Evolutionary conservation across 2,797 vertebrate species (phyloP).

Genomic region (Threskiornis aethiopicus): DNA sequence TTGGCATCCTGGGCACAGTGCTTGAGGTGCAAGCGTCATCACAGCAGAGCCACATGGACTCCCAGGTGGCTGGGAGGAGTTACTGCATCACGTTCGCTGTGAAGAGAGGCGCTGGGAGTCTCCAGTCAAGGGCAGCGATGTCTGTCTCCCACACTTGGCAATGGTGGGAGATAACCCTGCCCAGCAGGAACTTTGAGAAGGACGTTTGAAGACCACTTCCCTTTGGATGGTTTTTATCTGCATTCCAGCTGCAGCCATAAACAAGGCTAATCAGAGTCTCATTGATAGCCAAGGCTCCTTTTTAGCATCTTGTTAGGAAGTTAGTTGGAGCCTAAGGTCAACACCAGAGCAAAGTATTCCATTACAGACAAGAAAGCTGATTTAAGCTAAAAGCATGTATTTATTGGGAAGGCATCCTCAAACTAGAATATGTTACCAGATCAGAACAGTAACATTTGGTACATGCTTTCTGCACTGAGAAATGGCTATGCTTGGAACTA

Average conservation of each 20-base stretch:
- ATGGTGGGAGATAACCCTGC: neutral
- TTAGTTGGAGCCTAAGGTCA: neutral
- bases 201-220: neutral
- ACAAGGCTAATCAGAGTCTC: neutral
- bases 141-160: neutral
- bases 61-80: neutral
- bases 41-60: neutral
- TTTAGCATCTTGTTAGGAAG: neutral
- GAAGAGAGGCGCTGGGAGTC: neutral
- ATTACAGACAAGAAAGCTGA: neutral
- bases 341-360: neutral
- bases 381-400: neutral
- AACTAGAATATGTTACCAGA: neutral
- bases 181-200: neutral
- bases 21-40: neutral
- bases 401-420: neutral
- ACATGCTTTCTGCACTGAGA: fast-evolving
- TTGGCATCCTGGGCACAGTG: neutral
- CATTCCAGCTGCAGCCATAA: neutral
- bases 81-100: fast-evolving
- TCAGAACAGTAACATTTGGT: neutral
- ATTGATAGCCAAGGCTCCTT: neutral
- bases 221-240: neutral
- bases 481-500: neutral
- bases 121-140: fast-evolving